These are phyloP conservation scores for Eupithecia inturbata DNA, from an alignment of 2,888 invertebrate species.

Conservation along the genomic window DNA sequence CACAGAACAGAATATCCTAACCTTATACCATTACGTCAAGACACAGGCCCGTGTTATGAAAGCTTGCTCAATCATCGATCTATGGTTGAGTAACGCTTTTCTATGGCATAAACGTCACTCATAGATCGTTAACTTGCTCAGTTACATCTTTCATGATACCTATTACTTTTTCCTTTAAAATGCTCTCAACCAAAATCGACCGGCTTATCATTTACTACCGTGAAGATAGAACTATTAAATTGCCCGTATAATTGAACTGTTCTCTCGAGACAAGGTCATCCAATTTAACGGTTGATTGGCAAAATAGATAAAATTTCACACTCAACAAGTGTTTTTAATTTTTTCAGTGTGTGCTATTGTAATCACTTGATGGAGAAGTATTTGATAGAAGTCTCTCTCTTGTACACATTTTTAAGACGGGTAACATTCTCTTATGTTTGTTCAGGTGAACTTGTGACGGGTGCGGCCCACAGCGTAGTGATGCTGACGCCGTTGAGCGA, in stretches of 20 bases:
- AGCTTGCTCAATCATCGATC: too few relatives aligned
- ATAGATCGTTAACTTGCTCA: too few relatives aligned
- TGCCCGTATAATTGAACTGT: slow-evolving; percentile 21
- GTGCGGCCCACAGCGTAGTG: slow-evolving; percentile 91
- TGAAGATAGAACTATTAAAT: background rate
- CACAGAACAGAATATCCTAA: background rate
- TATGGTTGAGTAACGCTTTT: too few relatives aligned
- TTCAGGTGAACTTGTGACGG: slow-evolving; percentile 91
- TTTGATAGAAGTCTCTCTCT: background rate
- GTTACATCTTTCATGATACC: too few relatives aligned
- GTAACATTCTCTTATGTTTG: background rate
- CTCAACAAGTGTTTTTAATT: slow-evolving; percentile 18
- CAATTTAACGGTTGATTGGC: slow-evolving; percentile 41
- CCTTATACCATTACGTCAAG: background rate
- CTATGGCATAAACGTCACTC: too few relatives aligned
- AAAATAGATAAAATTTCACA: slow-evolving; percentile 32
- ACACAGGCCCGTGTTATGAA: too few relatives aligned
- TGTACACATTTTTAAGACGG: background rate
- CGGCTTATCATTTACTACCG: background rate
- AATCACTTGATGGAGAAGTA: background rate
- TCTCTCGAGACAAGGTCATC: slow-evolving; percentile 27
- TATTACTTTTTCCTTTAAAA: background rate
- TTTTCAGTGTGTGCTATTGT: background rate
- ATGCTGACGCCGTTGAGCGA: slow-evolving; percentile 93
- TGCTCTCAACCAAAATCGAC: background rate